These are phyloP conservation scores for Esperia sulphurella DNA, from an alignment of 2,888 invertebrate genomes.

Conservation along the genomic window DNA sequence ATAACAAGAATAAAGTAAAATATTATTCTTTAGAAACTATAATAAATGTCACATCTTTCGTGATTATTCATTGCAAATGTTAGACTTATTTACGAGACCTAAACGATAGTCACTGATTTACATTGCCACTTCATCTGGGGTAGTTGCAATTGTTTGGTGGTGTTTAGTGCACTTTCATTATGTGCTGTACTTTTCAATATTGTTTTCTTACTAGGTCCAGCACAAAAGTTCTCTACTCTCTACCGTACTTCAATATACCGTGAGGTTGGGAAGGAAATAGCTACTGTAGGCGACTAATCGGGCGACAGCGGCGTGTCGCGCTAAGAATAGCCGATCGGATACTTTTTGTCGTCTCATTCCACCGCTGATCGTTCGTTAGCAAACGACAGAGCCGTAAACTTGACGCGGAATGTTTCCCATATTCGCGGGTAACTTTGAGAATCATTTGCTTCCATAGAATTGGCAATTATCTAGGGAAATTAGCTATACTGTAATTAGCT, in stretches of 20 bases:
- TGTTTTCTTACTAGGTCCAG: no score
- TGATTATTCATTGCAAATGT: no score
- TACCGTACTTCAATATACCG: neutral
- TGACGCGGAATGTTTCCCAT: constrained; percentile 25
- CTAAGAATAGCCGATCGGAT: constrained; percentile 51
- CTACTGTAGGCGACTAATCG: constrained; percentile 42
- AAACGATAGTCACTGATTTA: no score
- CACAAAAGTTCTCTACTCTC: no score
- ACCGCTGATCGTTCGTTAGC: constrained; percentile 39
- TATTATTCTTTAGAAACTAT: no score
- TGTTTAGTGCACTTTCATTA: no score
- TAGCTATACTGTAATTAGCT: constrained; percentile 5
- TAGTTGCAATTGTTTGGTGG: no score
- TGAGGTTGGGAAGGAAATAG: constrained; percentile 6
- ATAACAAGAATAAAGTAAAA: no score
- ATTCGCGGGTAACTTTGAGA: constrained; percentile 4
- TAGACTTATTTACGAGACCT: no score
- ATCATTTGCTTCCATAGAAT: neutral
- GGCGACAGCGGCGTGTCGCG: constrained; percentile 37
- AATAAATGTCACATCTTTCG: no score
- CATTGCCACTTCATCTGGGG: no score
- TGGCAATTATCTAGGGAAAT: constrained; percentile 9
- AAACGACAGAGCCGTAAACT: constrained; percentile 33
- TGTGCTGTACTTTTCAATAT: neutral
- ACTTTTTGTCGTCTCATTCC: constrained; percentile 58